phyloP scores from a whole-genome alignment of 2,797 vertebrate genomes.

The Brotula barbata region DNA sequence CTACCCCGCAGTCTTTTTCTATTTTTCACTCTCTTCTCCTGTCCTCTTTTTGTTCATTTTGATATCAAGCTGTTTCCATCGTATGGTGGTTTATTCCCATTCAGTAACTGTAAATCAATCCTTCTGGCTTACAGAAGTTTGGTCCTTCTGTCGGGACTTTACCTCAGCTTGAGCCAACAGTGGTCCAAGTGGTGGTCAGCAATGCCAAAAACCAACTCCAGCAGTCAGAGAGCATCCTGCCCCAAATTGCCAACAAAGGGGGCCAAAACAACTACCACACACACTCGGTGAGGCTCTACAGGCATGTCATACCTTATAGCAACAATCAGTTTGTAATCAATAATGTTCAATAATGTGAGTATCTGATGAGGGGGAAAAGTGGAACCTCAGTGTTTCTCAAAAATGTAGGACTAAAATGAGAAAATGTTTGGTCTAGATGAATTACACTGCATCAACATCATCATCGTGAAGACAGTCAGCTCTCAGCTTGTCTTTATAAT shows the following conservation, averaged over 20 bases:
- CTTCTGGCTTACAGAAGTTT: slow-evolving; percentile 71
- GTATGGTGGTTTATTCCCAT: background rate
- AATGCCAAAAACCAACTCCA: slow-evolving; percentile 81
- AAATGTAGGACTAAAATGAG: background rate
- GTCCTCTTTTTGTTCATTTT: background rate
- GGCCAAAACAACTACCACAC: slow-evolving; percentile 75
- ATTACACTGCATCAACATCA: background rate
- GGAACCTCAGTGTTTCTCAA: background rate
- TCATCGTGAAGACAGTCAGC: background rate
- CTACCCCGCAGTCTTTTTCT: background rate
- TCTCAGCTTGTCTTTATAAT: no score
- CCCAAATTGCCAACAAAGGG: slow-evolving; percentile 80
- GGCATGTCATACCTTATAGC: background rate
- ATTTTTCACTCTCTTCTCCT: background rate
- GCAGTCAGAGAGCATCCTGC: slow-evolving; percentile 79
- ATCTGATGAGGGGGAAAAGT: background rate
- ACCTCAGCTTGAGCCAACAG: slow-evolving; percentile 79
- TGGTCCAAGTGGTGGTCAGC: slow-evolving; percentile 82
- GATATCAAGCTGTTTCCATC: background rate
- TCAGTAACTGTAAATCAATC: background rate
- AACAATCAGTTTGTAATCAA: background rate
- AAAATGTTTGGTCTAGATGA: background rate
- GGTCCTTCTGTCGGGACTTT: slow-evolving; percentile 69
- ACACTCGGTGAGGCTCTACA: slow-evolving; percentile 62
- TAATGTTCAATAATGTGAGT: no score